These are phyloP conservation scores for Diabrotica virgifera DNA, from an alignment of 1,140 invertebrate genomes.

Conservation along the genomic window DNA sequence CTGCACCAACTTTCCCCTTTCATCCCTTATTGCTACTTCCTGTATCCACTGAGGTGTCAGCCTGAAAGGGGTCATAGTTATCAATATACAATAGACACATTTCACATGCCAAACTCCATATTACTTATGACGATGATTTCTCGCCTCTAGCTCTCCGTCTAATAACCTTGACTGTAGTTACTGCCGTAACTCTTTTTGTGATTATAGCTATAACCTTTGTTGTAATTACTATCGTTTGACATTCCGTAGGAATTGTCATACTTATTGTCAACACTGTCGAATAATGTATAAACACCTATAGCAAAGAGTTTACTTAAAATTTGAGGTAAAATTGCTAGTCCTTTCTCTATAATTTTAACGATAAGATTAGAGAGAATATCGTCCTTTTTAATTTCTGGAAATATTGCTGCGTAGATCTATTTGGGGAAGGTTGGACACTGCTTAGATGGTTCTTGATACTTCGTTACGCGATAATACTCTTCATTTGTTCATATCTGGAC, in stretches of 20 bases:
- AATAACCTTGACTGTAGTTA: background rate
- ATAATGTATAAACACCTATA: slow-evolving; percentile 27
- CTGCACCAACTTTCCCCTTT: no score
- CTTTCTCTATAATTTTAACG: slow-evolving; percentile 39
- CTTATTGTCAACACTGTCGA: slow-evolving; percentile 24
- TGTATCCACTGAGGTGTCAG: no score
- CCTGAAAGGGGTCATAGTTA: no score
- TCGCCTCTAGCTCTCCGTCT: no score
- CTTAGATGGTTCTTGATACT: background rate
- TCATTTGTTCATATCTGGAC: no score
- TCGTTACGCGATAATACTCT: no score
- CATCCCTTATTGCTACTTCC: no score
- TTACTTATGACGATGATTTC: no score
- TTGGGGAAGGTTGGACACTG: background rate
- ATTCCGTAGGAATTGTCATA: background rate
- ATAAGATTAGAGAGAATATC: slow-evolving; percentile 35
- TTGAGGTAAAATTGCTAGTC: slow-evolving; percentile 33
- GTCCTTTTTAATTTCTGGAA: slow-evolving; percentile 11
- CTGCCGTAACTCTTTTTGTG: background rate
- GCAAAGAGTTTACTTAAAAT: slow-evolving; percentile 33
- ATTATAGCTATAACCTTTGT: background rate
- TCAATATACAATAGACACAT: no score
- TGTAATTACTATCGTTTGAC: background rate
- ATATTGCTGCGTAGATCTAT: background rate
- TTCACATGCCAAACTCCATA: no score